A percentile compares a stretch with the other conserved stretches of the same genome.
phyloP scores from a whole-genome alignment of 2,113 vertebrate species.

The Brachypteracias leptosomus region DNA sequence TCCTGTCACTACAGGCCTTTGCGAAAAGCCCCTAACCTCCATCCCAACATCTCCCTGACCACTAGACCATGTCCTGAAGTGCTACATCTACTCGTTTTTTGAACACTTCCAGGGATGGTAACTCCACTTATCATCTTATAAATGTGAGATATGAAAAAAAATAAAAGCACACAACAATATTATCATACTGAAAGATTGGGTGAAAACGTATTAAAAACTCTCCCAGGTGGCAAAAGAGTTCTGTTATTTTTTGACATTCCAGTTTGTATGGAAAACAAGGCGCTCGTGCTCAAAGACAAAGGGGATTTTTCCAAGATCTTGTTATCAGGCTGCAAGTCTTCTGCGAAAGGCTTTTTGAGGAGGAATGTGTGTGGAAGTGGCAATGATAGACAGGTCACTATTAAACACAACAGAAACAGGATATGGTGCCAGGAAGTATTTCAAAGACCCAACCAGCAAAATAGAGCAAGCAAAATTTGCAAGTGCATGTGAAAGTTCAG shows the following conservation, averaged over 20 bases:
- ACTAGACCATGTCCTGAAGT: too few species aligned
- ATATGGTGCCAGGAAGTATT: slow-evolving; percentile 3
- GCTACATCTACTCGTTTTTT: too few species aligned
- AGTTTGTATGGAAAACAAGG: not conserved
- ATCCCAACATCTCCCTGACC: too few species aligned
- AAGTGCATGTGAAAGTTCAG: not conserved
- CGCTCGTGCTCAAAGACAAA: not conserved
- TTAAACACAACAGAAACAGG: not conserved
- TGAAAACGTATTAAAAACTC: not conserved
- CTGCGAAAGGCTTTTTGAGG: not conserved
- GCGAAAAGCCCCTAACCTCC: too few species aligned
- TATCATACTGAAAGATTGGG: not conserved
- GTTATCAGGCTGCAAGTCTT: not conserved
- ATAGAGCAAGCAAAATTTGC: not conserved
- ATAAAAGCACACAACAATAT: not conserved
- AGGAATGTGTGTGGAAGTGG: not conserved
- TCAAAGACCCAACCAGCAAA: not conserved
- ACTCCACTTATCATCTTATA: not conserved
- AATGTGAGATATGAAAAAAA: not conserved
- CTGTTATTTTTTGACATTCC: not conserved
- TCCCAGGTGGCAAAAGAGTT: not conserved
- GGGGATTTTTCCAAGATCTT: not conserved
- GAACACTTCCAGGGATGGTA: too few species aligned
- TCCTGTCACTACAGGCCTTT: too few species aligned
- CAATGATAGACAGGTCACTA: not conserved